A percentile compares a stretch with the other conserved stretches of the same genome.
phyloP scores from a whole-genome alignment of 1,140 invertebrate genomes.

The Eurosta solidaginis region DNA sequence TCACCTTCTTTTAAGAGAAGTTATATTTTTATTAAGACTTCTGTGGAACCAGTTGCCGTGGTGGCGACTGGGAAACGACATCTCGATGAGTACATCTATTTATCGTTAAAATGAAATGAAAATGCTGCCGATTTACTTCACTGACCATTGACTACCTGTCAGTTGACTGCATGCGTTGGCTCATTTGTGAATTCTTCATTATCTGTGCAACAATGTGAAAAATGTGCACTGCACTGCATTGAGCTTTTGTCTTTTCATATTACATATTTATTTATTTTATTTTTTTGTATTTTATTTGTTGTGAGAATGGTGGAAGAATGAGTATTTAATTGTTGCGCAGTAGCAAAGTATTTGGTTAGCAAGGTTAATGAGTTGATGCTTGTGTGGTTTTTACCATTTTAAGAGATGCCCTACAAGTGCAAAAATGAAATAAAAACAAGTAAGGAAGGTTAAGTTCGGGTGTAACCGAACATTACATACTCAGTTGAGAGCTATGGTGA shows the following conservation, averaged over 20 bases:
- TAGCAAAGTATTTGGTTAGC: neutral
- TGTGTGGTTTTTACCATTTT: neutral
- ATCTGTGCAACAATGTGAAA: slow-evolving; percentile 22
- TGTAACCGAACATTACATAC: neutral
- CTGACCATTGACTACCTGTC: slow-evolving; percentile 7
- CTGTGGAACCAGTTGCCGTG: neutral
- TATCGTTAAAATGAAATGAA: neutral
- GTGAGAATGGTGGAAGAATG: neutral
- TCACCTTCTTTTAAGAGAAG: neutral
- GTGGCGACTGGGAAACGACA: no score
- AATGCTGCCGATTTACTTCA: neutral
- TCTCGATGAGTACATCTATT: no score
- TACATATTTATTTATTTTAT: neutral
- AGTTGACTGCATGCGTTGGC: neutral
- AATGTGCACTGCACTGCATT: slow-evolving; percentile 1
- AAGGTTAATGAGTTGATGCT: neutral
- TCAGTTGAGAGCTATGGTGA: no score
- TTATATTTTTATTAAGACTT: neutral
- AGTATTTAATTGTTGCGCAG: neutral
- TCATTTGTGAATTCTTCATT: neutral
- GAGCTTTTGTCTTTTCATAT: neutral
- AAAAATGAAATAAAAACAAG: no score
- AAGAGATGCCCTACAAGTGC: neutral
- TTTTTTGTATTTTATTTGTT: neutral
- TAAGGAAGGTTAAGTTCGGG: neutral